phyloP scores from a whole-genome alignment of 2,113 vertebrate species.

The Alligator sinensis region DNA sequence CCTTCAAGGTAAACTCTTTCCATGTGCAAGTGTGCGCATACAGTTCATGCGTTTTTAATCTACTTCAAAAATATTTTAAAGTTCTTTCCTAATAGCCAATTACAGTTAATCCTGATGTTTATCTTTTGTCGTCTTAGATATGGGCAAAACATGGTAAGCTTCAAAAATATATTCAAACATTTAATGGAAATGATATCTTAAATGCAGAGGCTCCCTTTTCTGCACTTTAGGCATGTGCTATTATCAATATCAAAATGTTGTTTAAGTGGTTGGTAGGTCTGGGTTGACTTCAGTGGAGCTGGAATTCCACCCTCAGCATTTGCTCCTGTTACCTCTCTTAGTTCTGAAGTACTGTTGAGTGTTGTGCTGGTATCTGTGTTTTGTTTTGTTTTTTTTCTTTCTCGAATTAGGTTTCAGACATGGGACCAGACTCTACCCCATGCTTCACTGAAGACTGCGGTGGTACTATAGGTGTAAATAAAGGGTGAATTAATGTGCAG shows the following conservation, averaged over 20 bases:
- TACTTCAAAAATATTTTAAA: neutral
- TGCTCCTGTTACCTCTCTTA: too few species aligned
- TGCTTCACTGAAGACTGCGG: neutral
- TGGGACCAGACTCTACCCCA: too few species aligned
- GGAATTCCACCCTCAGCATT: too few species aligned
- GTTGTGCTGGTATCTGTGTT: neutral
- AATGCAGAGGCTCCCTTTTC: neutral
- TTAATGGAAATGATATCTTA: neutral
- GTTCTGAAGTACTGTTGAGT: too few species aligned
- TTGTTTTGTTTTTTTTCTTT: neutral
- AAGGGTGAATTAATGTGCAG: neutral
- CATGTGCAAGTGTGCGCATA: neutral
- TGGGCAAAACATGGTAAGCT: neutral
- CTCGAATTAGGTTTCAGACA: too few species aligned
- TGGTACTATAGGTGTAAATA: neutral
- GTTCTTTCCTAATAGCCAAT: neutral
- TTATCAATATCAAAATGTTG: neutral
- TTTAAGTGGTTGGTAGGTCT: neutral
- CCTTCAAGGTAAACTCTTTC: slow-evolving; percentile 35
- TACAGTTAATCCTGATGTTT: neutral
- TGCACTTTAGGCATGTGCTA: neutral
- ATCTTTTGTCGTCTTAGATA: neutral
- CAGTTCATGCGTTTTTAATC: neutral
- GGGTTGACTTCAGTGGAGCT: neutral
- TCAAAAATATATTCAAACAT: neutral